phyloP scores from a whole-genome alignment of 2,888 invertebrate genomes.

The Dermolepida albohirtum region DNA sequence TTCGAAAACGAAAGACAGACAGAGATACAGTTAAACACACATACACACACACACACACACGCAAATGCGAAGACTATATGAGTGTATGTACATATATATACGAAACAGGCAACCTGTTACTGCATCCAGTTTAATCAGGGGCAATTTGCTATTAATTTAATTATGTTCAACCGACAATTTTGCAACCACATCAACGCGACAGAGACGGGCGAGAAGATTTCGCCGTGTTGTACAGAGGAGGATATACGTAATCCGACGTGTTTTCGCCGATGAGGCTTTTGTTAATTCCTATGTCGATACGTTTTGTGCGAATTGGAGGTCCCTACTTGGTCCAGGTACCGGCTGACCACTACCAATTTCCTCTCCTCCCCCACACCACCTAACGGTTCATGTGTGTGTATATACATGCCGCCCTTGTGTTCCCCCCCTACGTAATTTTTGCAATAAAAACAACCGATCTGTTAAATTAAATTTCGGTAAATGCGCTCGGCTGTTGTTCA shows the following conservation, averaged over 20 bases:
- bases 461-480: conserved; percentile 65
- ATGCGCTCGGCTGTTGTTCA: conserved; percentile 49
- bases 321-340: too few relatives aligned
- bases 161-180: conserved; percentile 38
- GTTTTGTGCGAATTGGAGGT: too few relatives aligned
- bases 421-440: conserved; percentile 53
- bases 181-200: conserved; percentile 27
- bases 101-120: conserved; percentile 44
- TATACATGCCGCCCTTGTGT: neutral
- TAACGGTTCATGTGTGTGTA: conserved; percentile 3
- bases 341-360: conserved; percentile 3
- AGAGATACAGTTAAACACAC: neutral
- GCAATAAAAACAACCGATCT: conserved; percentile 62
- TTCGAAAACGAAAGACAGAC: too few relatives aligned
- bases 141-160: conserved; percentile 47
- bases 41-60: neutral
- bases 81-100: neutral
- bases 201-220: neutral
- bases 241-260: conserved; percentile 11
- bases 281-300: too few relatives aligned
- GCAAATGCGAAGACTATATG: conserved; percentile 4
- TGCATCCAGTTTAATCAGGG: conserved; percentile 41
- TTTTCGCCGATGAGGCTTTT: neutral
- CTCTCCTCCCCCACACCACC: neutral
- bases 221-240: neutral